phyloP scores from a whole-genome alignment of 2,797 vertebrate genomes.

The Nannoperca obscura region DNA sequence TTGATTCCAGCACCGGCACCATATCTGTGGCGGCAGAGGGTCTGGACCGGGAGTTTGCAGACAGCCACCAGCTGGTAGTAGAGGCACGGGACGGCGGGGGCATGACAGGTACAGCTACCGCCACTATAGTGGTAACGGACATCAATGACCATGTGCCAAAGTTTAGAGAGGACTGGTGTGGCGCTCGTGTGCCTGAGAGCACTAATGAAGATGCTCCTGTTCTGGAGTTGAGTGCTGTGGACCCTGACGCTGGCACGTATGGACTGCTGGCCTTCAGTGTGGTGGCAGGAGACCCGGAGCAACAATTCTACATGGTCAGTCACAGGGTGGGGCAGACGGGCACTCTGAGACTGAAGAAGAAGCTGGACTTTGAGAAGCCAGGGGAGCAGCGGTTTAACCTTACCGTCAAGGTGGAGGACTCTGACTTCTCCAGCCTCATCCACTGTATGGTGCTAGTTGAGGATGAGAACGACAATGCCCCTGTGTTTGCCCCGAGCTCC shows the following conservation, averaged over 20 bases:
- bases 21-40: conserved; percentile 84
- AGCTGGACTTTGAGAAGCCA: conserved; percentile 89
- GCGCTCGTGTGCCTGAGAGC: conserved; percentile 84
- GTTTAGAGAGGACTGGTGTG: conserved; percentile 86
- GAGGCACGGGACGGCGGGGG: conserved; percentile 92
- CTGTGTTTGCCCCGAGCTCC: conserved; percentile 84
- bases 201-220: conserved; percentile 79
- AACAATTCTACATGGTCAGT: conserved; percentile 89
- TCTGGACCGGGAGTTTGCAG: conserved; percentile 88
- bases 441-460: conserved; percentile 88
- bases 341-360: conserved; percentile 86
- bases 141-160: conserved; percentile 90
- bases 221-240: conserved; percentile 86
- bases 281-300: conserved; percentile 86
- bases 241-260: conserved; percentile 85
- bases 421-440: conserved; percentile 87
- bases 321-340: conserved; percentile 84
- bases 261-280: conserved; percentile 88
- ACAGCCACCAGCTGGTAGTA: conserved; percentile 84
- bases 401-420: conserved; percentile 89
- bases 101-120: conserved; percentile 88
- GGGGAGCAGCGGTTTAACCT: conserved; percentile 90
- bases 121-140: conserved; percentile 86
- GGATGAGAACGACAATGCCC: conserved; percentile 91
- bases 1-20: conserved; percentile 88